Evolutionary conservation across 2,113 vertebrate genomes (phyloP).

Genomic region (Psammodynastes pulverulentus): DNA sequence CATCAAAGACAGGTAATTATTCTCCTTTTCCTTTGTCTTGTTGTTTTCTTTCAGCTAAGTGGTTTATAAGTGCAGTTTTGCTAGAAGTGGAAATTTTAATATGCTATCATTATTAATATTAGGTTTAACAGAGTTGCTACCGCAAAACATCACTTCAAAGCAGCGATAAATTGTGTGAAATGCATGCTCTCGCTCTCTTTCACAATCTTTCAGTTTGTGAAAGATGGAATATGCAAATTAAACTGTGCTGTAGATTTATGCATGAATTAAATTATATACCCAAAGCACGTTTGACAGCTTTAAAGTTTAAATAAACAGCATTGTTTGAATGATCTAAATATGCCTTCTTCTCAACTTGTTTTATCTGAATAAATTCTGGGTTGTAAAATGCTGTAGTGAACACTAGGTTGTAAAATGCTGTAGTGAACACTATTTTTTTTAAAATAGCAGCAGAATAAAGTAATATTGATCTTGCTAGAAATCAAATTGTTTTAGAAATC

Average conservation of each 20-base stretch:
- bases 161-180: conserved; percentile 63
- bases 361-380: conserved; percentile 43
- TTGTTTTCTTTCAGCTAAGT: conserved; percentile 41
- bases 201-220: conserved; percentile 54
- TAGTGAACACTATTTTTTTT: not conserved
- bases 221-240: conserved; percentile 74
- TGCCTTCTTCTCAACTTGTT: conserved; percentile 42
- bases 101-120: conserved; percentile 62
- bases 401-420: conserved; percentile 26
- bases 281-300: conserved; percentile 70
- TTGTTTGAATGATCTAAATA: conserved; percentile 59
- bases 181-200: no score
- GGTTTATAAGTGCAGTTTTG: conserved; percentile 65
- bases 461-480: not conserved
- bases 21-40: conserved; percentile 58
- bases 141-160: conserved; percentile 64
- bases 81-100: conserved; percentile 65
- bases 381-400: conserved; percentile 32
- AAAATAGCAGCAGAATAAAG: conserved; percentile 11
- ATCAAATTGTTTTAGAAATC: not conserved
- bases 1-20: conserved; percentile 95
- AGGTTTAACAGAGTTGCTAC: conserved; percentile 67
- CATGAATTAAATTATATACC: conserved; percentile 69
- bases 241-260: conserved; percentile 69
- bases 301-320: conserved; percentile 59